phyloP scores from a whole-genome alignment of 2,888 invertebrate species.

The Panopea generosa region DNA sequence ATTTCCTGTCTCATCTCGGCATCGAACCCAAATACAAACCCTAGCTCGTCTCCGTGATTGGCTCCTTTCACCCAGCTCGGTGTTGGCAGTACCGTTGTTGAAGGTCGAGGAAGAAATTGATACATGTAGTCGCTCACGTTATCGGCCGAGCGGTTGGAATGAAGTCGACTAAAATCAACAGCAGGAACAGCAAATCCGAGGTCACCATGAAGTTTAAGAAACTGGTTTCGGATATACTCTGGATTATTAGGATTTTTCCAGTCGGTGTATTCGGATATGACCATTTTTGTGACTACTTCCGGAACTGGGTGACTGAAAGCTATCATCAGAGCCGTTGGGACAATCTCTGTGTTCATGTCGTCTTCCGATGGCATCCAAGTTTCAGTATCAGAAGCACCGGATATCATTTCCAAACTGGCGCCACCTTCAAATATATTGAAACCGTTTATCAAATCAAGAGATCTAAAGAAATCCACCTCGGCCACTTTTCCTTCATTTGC shows the following conservation, averaged over 20 bases:
- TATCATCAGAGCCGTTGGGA: slow-evolving; percentile 1
- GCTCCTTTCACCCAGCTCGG: slow-evolving; percentile 19
- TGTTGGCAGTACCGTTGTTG: background rate
- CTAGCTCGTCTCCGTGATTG: slow-evolving; percentile 18
- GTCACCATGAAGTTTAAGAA: slow-evolving; percentile 13
- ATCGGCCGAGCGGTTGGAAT: slow-evolving; percentile 6
- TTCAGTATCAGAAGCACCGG: slow-evolving; percentile 95
- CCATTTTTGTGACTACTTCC: background rate
- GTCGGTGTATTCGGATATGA: slow-evolving; percentile 29
- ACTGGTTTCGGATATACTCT: slow-evolving; percentile 1
- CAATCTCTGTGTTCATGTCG: background rate
- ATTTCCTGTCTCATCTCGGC: background rate
- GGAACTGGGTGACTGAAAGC: slow-evolving; percentile 2
- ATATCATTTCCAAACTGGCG: background rate
- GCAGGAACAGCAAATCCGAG: slow-evolving; percentile 3
- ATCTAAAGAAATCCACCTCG: slow-evolving; percentile 29
- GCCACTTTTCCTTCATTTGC: background rate
- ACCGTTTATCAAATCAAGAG: slow-evolving; percentile 93
- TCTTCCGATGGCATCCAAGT: slow-evolving; percentile 29
- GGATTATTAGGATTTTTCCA: slow-evolving; percentile 24
- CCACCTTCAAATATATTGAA: slow-evolving; percentile 96
- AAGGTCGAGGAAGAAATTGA: slow-evolving; percentile 12
- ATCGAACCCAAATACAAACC: slow-evolving; percentile 17
- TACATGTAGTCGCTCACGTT: slow-evolving; percentile 11
- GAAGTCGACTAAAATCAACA: slow-evolving; percentile 6